Percentiles rank a stretch among this genome's conserved stretches.
Evolutionary conservation across 2,113 vertebrate genomes (phyloP).

Genomic region (Puntigrus tetrazona): DNA sequence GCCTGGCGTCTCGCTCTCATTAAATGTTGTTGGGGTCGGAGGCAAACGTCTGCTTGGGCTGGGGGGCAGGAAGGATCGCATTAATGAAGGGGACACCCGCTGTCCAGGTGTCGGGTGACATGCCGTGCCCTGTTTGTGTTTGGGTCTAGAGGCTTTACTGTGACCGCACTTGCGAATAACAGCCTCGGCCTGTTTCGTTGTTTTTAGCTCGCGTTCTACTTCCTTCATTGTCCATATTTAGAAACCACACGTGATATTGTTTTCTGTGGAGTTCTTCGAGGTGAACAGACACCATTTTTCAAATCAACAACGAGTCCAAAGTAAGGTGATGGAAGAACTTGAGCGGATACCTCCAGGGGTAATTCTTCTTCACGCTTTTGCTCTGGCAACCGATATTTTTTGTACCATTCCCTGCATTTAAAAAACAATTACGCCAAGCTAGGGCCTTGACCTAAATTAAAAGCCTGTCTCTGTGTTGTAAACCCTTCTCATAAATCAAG

Average conservation of each 20-base stretch:
- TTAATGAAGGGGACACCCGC: conserved; percentile 49
- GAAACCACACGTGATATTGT: background rate
- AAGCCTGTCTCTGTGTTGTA: conserved; percentile 63
- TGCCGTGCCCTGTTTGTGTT: background rate
- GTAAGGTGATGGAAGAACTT: background rate
- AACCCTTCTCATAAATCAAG: conserved; percentile 58
- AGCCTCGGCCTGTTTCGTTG: background rate
- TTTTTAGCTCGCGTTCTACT: background rate
- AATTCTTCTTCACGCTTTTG: conserved; percentile 25
- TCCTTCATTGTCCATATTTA: conserved; percentile 4
- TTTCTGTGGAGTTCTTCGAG: background rate
- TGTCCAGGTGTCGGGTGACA: conserved; percentile 49
- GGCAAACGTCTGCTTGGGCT: conserved; percentile 41
- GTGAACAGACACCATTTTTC: conserved; percentile 1
- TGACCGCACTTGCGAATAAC: background rate
- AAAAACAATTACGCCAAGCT: conserved; percentile 67
- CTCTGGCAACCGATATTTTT: conserved; percentile 40
- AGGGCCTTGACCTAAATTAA: conserved; percentile 63
- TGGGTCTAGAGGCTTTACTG: conserved; percentile 27
- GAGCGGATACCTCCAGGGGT: conserved; percentile 1
- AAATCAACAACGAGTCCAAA: background rate
- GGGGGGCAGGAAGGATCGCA: conserved; percentile 55
- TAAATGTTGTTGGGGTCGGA: conserved; percentile 66
- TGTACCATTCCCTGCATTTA: conserved; percentile 35
- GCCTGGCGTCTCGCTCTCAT: conserved; percentile 68